These are phyloP conservation scores for Scaptomyza pallida DNA, from an alignment of 1,140 invertebrate species.

Conservation along the genomic window DNA sequence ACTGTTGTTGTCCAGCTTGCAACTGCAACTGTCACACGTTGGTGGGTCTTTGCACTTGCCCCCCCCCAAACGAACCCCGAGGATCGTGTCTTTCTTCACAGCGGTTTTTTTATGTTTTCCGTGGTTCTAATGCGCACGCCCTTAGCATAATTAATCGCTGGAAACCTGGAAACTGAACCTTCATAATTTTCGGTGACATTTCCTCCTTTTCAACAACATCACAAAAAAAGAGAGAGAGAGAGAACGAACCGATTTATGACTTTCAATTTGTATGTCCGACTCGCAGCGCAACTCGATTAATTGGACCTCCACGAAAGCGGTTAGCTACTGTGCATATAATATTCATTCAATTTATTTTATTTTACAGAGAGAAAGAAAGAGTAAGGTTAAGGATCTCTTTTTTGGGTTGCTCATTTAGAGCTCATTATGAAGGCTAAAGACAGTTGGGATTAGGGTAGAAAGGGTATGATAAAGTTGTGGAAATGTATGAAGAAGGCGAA, in stretches of 20 bases:
- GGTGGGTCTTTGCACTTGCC: slow-evolving; percentile 51
- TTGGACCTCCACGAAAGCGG: slow-evolving; percentile 74
- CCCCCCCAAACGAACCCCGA: slow-evolving; percentile 14
- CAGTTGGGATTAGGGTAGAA: too few relatives aligned
- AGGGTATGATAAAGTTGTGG: too few relatives aligned
- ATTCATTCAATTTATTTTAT: slow-evolving; percentile 49
- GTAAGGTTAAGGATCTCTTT: background rate
- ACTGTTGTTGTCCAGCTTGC: background rate
- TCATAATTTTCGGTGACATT: slow-evolving; percentile 83
- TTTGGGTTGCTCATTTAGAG: slow-evolving; percentile 33
- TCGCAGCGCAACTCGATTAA: slow-evolving; percentile 67
- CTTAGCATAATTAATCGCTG: slow-evolving; percentile 69
- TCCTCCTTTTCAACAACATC: slow-evolving; percentile 63
- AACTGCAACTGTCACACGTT: slow-evolving; percentile 42
- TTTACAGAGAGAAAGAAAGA: background rate
- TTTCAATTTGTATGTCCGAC: slow-evolving; percentile 81
- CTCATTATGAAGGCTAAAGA: slow-evolving; percentile 24
- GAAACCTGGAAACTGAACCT: slow-evolving; percentile 55
- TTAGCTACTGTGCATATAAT: slow-evolving; percentile 68
- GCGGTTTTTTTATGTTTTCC: slow-evolving; percentile 14
- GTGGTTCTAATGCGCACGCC: slow-evolving; percentile 69
- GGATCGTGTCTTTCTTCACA: slow-evolving; percentile 26
- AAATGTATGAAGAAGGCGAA: too few relatives aligned
- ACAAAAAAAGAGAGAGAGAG: background rate
- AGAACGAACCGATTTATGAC: slow-evolving; percentile 64